Base-by-base conservation (phyloP, 2,888 invertebrate genomes). In the Noctua fimbriata region DNA sequence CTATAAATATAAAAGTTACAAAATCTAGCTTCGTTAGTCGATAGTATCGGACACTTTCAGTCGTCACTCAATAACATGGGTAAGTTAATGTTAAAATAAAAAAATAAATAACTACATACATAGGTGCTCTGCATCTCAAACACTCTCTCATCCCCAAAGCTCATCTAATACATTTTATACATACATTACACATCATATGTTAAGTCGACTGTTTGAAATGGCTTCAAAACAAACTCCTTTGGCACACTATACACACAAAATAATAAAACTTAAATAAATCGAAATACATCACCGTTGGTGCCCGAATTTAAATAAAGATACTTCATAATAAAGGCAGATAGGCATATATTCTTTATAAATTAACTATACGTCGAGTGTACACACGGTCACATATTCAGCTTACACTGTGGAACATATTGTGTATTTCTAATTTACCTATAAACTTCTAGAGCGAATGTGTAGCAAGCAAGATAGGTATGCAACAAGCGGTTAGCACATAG, bases 181-280 rank as follows among this genome's bases (percentile, higher is more conserved):
- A 90, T 85, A 87, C 81, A 87, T 82, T 85, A 84, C 87, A 84
- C 74, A 75, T 80, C 81, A 87, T 84, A 78, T 83, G 85, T 85
- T 81, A 84, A 76, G 78, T 86, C 78, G 85, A 85, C 84, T 84
- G 87, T 82, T 83, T 85, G 77, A 81, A 87, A 89, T 87, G 88
- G 88, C 88, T 85, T 80, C 89, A 88, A 87, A 78, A 80, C 82
- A 89, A 90, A 87, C 87, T 87, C 91, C 79, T 94, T 94, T 94
- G 93, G 93, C 93, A 94, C 93, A 88, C 90, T 89, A 89, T 89
- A 90, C 89, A 89, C 86, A 89, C 84, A 87, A 90, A 82, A 86
- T 87, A 90, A 90, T 75, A 86, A 78, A 89, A 89, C 85, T 86
- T 88, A 89, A 88, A 86, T 87, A 88, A 88, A 87, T 82, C 80